Percentiles rank a stretch among this genome's conserved stretches.
Conservation (phyloP, 64 coral and sea anemone species). For the Stichodactyla helianthus region DNA sequence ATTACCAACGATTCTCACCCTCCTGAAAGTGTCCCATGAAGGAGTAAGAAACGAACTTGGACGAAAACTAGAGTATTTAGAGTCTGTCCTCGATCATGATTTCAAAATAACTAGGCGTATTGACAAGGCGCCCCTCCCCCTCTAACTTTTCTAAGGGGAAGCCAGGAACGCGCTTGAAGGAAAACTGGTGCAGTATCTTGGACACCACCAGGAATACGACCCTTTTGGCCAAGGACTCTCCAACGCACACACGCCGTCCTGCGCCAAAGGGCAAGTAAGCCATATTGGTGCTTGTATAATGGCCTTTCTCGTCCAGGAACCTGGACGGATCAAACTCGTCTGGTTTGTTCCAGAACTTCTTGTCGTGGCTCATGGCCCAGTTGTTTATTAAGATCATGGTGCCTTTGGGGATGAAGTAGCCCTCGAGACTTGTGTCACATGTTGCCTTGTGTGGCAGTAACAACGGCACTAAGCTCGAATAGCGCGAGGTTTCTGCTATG, state of each 20-base stretch:
- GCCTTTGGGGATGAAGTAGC: constrained; percentile 64
- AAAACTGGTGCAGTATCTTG: neutral
- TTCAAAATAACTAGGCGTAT: neutral
- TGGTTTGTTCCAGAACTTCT: constrained; percentile 53
- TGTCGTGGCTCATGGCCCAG: constrained; percentile 72
- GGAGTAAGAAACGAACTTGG: too few species aligned
- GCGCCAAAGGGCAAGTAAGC: neutral
- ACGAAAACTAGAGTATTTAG: neutral
- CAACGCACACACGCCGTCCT: neutral
- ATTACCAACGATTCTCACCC: too few species aligned
- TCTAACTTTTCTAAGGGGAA: neutral
- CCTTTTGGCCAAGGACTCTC: neutral
- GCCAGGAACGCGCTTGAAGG: neutral
- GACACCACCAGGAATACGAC: neutral
- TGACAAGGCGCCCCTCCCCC: neutral
- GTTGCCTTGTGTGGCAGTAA: constrained; percentile 61
- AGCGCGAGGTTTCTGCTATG: constrained; percentile 36
- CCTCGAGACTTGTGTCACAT: constrained; percentile 41
- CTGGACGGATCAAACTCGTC: constrained; percentile 67
- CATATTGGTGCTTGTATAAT: neutral
- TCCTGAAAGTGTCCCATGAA: too few species aligned
- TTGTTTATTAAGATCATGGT: constrained; percentile 56
- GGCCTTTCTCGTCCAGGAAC: constrained; percentile 57
- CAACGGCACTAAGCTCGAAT: constrained; percentile 40
- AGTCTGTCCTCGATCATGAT: neutral